A percentile compares a stretch with the other conserved stretches of the same genome.
Evolutionary conservation across 1,140 invertebrate genomes (phyloP).

Genomic region (Caenorhabditis brenneri): DNA sequence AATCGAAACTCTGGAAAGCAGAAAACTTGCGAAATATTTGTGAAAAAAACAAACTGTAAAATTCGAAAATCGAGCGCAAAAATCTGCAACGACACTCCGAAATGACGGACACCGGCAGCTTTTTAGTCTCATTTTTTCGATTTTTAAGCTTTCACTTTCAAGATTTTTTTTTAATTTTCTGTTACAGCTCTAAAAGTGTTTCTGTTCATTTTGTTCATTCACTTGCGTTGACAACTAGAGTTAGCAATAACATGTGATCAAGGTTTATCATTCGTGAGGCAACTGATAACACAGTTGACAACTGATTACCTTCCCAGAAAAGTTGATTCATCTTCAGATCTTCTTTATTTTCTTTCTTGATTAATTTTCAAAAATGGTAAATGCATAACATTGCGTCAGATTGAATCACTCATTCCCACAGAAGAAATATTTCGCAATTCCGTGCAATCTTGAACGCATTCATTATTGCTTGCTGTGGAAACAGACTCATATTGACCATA

Average conservation of each 20-base stretch:
- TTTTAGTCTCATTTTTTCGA: too few relatives aligned
- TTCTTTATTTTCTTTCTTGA: too few relatives aligned
- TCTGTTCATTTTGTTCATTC: too few relatives aligned
- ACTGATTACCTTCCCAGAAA: too few relatives aligned
- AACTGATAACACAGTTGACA: too few relatives aligned
- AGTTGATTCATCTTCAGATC: too few relatives aligned
- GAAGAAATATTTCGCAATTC: conserved; percentile 11
- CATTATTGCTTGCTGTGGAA: not conserved
- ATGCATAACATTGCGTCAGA: not conserved
- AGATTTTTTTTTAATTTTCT: too few relatives aligned
- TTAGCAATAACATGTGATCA: too few relatives aligned
- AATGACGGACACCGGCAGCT: not conserved
- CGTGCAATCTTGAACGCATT: not conserved
- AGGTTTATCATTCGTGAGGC: too few relatives aligned
- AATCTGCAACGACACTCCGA: not conserved
- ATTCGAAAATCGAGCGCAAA: conserved; percentile 34
- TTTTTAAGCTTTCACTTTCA: conserved; percentile 5
- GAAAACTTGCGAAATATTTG: not conserved
- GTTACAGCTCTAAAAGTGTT: too few relatives aligned
- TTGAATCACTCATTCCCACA: not conserved
- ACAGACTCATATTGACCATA: too few relatives aligned
- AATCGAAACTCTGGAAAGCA: not conserved
- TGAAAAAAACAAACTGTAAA: not conserved
- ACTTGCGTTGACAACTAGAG: too few relatives aligned
- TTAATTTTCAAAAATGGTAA: not conserved